phyloP scores from a whole-genome alignment of 1,140 invertebrate genomes.

The Brachionus rotundiformis region DNA sequence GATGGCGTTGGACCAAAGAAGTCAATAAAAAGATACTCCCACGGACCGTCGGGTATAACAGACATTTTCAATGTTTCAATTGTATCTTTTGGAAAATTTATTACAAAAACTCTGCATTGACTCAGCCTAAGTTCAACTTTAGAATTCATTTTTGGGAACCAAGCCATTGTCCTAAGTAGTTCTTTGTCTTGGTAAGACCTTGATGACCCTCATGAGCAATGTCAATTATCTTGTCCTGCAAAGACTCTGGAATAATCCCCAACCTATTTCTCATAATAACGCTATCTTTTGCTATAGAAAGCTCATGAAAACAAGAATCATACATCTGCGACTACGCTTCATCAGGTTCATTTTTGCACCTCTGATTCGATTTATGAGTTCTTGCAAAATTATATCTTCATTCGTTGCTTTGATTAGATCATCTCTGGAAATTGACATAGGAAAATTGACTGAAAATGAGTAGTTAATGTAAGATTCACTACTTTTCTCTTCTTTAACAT shows the following conservation, averaged over 20 bases:
- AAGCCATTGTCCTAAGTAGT: slow-evolving; percentile 53
- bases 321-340: background rate
- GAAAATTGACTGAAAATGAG: background rate
- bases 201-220: slow-evolving; percentile 53
- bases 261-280: slow-evolving; percentile 23
- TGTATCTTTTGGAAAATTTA: slow-evolving; percentile 52
- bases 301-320: background rate
- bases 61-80: slow-evolving; percentile 55
- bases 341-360: slow-evolving; percentile 15
- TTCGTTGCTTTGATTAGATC: slow-evolving; percentile 6
- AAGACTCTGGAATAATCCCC: background rate
- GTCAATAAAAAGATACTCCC: slow-evolving; percentile 55
- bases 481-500: background rate
- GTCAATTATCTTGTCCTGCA: slow-evolving; percentile 14
- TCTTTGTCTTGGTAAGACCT: slow-evolving; percentile 54
- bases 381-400: background rate
- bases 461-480: slow-evolving; percentile 10
- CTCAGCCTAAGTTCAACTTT: slow-evolving; percentile 52
- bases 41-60: slow-evolving; percentile 53
- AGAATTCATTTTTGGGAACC: slow-evolving; percentile 53
- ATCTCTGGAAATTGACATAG: background rate
- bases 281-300: background rate
- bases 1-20: slow-evolving; percentile 57
- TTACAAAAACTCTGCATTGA: slow-evolving; percentile 53
- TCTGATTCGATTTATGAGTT: background rate